Conservation (phyloP, 92 coral and sea anemone species). For the Siderastrea siderea region DNA sequence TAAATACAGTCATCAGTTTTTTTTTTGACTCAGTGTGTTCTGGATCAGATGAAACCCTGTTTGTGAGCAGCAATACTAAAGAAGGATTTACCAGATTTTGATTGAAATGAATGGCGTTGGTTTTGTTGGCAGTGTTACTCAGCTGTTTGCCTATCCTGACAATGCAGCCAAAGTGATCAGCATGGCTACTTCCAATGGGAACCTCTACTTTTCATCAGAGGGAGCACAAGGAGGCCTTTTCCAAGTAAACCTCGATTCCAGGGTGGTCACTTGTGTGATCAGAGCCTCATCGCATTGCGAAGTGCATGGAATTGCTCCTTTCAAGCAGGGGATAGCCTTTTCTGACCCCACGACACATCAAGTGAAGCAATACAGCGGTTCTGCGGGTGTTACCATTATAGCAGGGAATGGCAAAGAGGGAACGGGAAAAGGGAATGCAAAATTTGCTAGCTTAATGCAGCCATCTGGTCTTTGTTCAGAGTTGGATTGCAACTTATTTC, state of each 20-base stretch:
- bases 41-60: conserved; percentile 66
- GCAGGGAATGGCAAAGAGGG: conserved; percentile 66
- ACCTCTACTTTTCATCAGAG: conserved; percentile 65
- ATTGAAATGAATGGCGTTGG: conserved; percentile 55
- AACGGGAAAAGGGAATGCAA: conserved; percentile 20
- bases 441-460: conserved; percentile 12
- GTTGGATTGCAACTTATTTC: conserved; percentile 62
- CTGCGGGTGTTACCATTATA: conserved; percentile 52
- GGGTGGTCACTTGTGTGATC: conserved; percentile 24
- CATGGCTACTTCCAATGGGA: conserved; percentile 43
- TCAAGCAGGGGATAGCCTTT: conserved; percentile 50
- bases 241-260: conserved; percentile 50
- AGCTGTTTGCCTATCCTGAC: conserved; percentile 52
- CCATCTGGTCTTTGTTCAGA: conserved; percentile 58
- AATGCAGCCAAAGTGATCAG: conserved; percentile 47
- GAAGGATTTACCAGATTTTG: conserved; percentile 58
- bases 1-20: background rate
- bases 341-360: conserved; percentile 59
- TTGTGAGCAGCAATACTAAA: conserved; percentile 43
- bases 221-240: conserved; percentile 33
- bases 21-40: conserved; percentile 49
- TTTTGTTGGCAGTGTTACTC: conserved; percentile 61
- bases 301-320: conserved; percentile 70
- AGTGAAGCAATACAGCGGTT: conserved; percentile 59
- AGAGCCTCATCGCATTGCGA: conserved; percentile 32